phyloP scores from a whole-genome alignment of 1,140 invertebrate species.

The Drosophila kepulauana region DNA sequence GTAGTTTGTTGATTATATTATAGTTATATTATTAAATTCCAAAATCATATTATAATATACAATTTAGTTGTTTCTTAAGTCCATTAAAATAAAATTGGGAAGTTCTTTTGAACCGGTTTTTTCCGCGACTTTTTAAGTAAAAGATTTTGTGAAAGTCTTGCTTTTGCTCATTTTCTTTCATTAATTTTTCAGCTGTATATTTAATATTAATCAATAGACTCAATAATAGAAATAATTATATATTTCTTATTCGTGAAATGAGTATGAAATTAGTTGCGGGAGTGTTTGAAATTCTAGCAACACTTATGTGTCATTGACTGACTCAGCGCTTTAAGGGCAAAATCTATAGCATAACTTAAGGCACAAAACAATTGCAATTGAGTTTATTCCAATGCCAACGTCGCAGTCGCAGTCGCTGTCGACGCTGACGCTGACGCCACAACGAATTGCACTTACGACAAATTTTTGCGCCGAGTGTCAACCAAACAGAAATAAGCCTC shows the following conservation, averaged over 20 bases:
- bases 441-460: slow-evolving; percentile 74
- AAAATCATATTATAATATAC: no score
- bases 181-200: no score
- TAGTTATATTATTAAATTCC: no score
- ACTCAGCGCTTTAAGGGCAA: slow-evolving; percentile 25
- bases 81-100: no score
- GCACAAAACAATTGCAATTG: slow-evolving; percentile 53
- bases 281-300: background rate
- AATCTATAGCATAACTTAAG: slow-evolving; percentile 40
- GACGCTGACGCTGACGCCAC: slow-evolving; percentile 48
- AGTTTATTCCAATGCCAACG: slow-evolving; percentile 45
- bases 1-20: no score
- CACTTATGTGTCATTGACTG: slow-evolving; percentile 42
- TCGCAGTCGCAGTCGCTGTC: background rate
- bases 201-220: background rate
- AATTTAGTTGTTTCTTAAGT: no score
- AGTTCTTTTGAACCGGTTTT: no score
- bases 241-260: background rate
- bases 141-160: no score
- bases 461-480: slow-evolving; percentile 69
- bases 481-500: slow-evolving; percentile 73
- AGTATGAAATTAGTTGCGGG: background rate
- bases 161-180: no score
- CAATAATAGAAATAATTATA: background rate
- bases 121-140: no score